These are phyloP conservation scores for Pentalonia nigronervosa DNA, from an alignment of 1,140 invertebrate species.

Conservation along the genomic window DNA sequence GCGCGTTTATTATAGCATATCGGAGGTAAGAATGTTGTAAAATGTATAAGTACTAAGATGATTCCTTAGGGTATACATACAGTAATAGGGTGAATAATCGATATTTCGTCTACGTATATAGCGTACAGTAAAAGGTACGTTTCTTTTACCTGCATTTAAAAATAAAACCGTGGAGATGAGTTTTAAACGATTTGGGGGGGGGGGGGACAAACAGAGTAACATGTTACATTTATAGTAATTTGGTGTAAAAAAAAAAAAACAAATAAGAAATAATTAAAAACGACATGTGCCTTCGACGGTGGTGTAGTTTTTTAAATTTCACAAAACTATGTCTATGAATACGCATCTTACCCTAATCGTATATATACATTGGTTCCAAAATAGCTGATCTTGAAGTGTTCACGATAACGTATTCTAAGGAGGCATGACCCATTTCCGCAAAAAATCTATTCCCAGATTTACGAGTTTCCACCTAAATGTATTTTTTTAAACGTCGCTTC, in stretches of 20 bases:
- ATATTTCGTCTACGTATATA: neutral
- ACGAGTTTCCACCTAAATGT: too few species aligned
- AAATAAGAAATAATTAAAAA: neutral
- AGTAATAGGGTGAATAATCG: neutral
- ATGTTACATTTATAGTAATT: neutral
- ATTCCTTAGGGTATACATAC: neutral
- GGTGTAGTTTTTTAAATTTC: too few species aligned
- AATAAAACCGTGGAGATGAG: neutral
- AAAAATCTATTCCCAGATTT: neutral
- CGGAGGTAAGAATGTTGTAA: neutral
- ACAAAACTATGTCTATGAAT: too few species aligned
- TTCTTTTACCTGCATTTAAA: neutral
- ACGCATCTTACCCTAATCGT: neutral
- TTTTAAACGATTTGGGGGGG: neutral
- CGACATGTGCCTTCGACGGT: neutral
- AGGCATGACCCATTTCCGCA: neutral
- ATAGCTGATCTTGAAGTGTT: neutral
- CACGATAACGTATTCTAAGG: neutral
- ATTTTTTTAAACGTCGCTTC: neutral
- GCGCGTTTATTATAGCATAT: neutral
- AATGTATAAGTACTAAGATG: neutral
- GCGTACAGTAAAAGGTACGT: neutral
- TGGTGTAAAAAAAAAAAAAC: too few species aligned
- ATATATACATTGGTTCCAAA: neutral
- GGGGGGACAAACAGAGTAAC: too few species aligned